Conservation (phyloP, 2,888 invertebrate species). For the Cerceris ruficornis region DNA sequence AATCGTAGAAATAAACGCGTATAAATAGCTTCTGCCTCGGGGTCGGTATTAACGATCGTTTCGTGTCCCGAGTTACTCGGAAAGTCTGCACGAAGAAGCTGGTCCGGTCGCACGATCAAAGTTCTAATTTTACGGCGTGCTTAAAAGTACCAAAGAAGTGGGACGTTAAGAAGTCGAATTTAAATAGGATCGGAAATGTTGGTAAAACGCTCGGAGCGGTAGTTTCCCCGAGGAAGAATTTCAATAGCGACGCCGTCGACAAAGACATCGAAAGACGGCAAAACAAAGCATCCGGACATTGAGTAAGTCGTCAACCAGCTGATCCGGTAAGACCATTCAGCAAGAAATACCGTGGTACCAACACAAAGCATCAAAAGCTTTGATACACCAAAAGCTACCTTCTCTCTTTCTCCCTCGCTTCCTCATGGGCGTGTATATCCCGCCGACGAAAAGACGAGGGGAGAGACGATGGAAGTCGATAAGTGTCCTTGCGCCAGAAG, state of each 20-base stretch:
- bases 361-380: constrained; percentile 49
- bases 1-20: not conserved
- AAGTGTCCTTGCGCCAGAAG: constrained; percentile 70
- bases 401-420: not conserved
- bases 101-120: not conserved
- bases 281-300: constrained; percentile 28
- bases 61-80: not conserved
- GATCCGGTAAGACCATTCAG: constrained; percentile 43
- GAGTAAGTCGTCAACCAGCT: constrained; percentile 56
- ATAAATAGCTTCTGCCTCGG: not conserved
- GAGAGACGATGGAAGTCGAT: constrained; percentile 65
- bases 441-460: constrained; percentile 44
- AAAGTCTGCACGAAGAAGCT: not conserved
- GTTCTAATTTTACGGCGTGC: not conserved
- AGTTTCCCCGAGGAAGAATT: not conserved
- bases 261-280: not conserved
- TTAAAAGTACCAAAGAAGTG: too few species aligned
- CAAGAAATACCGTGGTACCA: constrained; percentile 45
- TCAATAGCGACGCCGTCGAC: not conserved
- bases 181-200: not conserved
- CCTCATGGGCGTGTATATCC: constrained; percentile 56
- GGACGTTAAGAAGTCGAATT: not conserved
- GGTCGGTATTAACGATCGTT: not conserved
- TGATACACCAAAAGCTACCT: constrained; percentile 61
- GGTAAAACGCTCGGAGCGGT: constrained; percentile 2